A percentile compares a stretch with the other conserved stretches of the same genome.
These are phyloP conservation scores for Holothuria scabra DNA, from an alignment of 53 echinoderm and acorn worm genomes.

Conservation along the genomic window DNA sequence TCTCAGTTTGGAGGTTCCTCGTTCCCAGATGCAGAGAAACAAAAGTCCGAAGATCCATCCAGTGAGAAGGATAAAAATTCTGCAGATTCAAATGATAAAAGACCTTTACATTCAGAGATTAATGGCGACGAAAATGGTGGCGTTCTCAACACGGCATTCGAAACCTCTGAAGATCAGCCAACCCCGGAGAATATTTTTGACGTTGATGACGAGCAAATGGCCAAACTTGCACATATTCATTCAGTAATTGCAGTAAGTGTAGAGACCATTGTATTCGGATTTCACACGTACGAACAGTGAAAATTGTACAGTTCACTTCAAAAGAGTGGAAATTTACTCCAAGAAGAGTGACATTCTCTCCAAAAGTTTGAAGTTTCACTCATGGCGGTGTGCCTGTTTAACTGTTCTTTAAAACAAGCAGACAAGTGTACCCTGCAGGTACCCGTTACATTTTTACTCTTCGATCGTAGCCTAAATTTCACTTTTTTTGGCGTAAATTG, in stretches of 20 bases:
- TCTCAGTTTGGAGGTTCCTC: not conserved
- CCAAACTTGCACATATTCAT: conserved; percentile 20
- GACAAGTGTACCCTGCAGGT: too few relatives aligned
- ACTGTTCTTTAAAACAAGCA: too few relatives aligned
- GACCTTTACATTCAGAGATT: not conserved
- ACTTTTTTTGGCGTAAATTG: too few relatives aligned
- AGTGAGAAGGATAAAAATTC: not conserved
- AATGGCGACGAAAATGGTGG: not conserved
- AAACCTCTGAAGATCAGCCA: not conserved
- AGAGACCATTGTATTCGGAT: too few relatives aligned
- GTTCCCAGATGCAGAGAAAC: not conserved
- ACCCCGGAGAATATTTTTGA: conserved; percentile 27
- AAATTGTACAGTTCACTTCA: too few relatives aligned
- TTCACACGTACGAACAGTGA: too few relatives aligned
- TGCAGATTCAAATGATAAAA: not conserved
- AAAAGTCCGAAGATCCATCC: not conserved
- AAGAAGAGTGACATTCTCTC: too few relatives aligned
- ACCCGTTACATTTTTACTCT: too few relatives aligned
- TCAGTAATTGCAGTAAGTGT: not conserved
- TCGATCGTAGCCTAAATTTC: too few relatives aligned
- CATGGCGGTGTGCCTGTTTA: too few relatives aligned
- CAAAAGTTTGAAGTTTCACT: too few relatives aligned
- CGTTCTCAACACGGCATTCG: not conserved
- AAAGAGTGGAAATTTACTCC: too few relatives aligned
- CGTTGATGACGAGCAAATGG: conserved; percentile 20